phyloP scores from a whole-genome alignment of 2,888 invertebrate species.

The Catocala fraxini region DNA sequence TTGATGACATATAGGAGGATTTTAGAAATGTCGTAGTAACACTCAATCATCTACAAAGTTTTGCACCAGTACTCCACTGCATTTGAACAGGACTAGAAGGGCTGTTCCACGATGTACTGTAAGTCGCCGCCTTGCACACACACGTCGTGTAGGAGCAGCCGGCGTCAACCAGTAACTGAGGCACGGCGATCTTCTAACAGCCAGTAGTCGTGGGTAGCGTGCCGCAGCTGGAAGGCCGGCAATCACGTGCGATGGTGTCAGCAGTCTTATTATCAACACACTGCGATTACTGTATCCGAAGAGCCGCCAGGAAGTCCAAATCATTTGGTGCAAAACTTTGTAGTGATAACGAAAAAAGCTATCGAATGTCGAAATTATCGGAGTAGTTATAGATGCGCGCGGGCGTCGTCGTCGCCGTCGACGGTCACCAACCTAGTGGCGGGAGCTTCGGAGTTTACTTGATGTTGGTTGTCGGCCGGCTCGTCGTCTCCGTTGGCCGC shows the following conservation, averaged over 20 bases:
- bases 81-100: conserved; percentile 25
- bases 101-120: conserved; percentile 25
- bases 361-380: conserved; percentile 69
- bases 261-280: conserved; percentile 10
- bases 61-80: conserved; percentile 81
- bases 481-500: conserved; percentile 62
- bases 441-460: conserved; percentile 78
- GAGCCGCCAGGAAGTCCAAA: conserved; percentile 32
- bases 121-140: conserved; percentile 30
- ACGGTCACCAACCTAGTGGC: conserved; percentile 86
- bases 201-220: conserved; percentile 3
- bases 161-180: conserved; percentile 5
- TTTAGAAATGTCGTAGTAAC: conserved; percentile 41
- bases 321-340: conserved; percentile 84
- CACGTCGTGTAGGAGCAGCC: conserved; percentile 16
- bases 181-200: conserved; percentile 23
- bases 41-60: conserved; percentile 84
- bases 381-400: conserved; percentile 75
- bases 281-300: conserved; percentile 25
- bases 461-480: conserved; percentile 66
- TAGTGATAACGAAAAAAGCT: conserved; percentile 74
- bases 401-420: conserved; percentile 77
- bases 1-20: conserved; percentile 27
- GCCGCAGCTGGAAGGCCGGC: conserved; percentile 6
- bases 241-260: conserved; percentile 13